These are phyloP conservation scores for Neosalanx taihuensis DNA, from an alignment of 2,797 vertebrate genomes.

Conservation along the genomic window DNA sequence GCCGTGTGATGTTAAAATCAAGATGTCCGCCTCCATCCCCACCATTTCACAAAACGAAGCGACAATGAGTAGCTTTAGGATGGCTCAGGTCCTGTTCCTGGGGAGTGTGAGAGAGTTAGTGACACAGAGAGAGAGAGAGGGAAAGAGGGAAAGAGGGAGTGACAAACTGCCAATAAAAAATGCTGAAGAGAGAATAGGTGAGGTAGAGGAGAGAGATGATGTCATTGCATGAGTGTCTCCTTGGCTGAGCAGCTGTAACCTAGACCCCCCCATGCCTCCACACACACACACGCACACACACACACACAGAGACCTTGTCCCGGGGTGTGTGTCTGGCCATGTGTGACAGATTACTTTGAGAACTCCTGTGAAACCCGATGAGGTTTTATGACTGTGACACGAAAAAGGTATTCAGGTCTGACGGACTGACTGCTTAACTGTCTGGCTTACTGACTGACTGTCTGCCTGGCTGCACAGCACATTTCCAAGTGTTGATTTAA, in stretches of 20 bases:
- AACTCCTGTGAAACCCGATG: slow-evolving; percentile 9
- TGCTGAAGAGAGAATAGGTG: not conserved
- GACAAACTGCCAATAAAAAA: not conserved
- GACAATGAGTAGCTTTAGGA: slow-evolving; percentile 60
- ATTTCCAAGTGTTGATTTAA: too few species aligned
- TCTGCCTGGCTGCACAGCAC: not conserved
- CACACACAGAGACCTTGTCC: not conserved
- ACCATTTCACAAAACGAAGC: slow-evolving; percentile 52
- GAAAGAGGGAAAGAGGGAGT: not conserved
- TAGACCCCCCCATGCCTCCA: slow-evolving; percentile 18
- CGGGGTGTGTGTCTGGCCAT: not conserved
- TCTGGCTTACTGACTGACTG: not conserved
- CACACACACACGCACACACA: not conserved
- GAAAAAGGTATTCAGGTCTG: not conserved
- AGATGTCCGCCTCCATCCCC: slow-evolving; percentile 48
- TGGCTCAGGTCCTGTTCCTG: slow-evolving; percentile 19
- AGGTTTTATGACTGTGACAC: slow-evolving; percentile 6
- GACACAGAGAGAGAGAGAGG: slow-evolving; percentile 4
- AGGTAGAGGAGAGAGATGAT: slow-evolving; percentile 1
- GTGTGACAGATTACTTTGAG: too few species aligned
- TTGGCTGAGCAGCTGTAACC: slow-evolving; percentile 24
- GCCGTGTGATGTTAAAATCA: slow-evolving; percentile 38
- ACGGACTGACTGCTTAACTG: not conserved
- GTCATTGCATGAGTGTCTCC: slow-evolving; percentile 12
- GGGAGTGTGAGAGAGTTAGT: slow-evolving; percentile 11